Base-by-base conservation (phyloP, 2,888 invertebrate genomes). In the Eudemis profundana region DNA sequence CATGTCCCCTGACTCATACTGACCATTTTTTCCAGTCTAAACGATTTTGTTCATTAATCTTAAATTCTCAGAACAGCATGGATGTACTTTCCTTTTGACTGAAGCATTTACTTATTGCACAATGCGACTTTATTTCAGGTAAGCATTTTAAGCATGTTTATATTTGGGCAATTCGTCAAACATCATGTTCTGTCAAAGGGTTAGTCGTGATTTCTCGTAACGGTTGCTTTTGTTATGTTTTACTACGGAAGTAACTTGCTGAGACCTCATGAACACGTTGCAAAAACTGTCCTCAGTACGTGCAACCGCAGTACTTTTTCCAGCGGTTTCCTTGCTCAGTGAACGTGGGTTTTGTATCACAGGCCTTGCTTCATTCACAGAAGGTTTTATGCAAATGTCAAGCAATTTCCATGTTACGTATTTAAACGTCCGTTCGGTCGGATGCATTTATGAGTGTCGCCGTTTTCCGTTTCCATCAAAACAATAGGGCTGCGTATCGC, bases 11-110 rank as follows among this genome's bases (percentile, higher is more conserved):
- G 82, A 82, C 72, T 82, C 79, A 82, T 65, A 64, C 67, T 61
- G 69, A 71, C 70, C 71, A 70, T 66, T 49, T 50, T 61, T 56
- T 49, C n/a, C 17, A 23, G 27, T 53, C 50, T 61, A 60, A 54
- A 50, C 27, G 46, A 38, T 67, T 67, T 62, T 68, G 50, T 46
- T 29, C 50, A 50, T 78, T 72, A 77, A 75, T 73, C 71, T 70
- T 65, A 56, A 72, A 64, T 83, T 83, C 80, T 75, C 62, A 76
- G 82, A 81, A 84, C 60, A 70, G 71, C 71, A 51, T 46, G 19
- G 51, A 50, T 57, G 19, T 21, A 29, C 51, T 64, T 59, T 57
- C 29, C 38, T 59, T 36, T 44, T 17, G 19, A 23, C 15, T 27
- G 40, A 63, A 47, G 29, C 15, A 38, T 59, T 53, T 60, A 46